Evolutionary conservation across 2,113 vertebrate genomes (phyloP), one percentile per base, ranked within the genome.

Genomic region (Ceyx margarethae): DNA sequence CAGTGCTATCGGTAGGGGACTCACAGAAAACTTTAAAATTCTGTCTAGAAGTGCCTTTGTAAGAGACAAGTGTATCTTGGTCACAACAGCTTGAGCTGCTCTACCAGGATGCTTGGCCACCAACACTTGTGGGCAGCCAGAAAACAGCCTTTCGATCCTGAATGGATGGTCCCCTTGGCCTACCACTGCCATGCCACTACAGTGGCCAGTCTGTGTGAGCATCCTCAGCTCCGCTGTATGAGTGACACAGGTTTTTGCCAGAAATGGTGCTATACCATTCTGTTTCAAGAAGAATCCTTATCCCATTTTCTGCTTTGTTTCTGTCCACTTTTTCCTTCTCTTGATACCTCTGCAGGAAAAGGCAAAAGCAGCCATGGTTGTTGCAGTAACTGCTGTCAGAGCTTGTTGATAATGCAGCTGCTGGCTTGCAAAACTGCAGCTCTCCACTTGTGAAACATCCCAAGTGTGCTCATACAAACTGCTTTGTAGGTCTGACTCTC

Each of bases 371-470:
- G 25, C 40, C 73, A n/a, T 64, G 42, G 35, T 60, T 90, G 50
- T 53, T 83, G 64, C 90, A 77, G 3, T 82, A 76, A 35, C 54
- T 85, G 67, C 81, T 76, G 58, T 68, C 58, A 79, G 21, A 95
- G n/a, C 77, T 81, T 45, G 45, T 80, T 81, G 68, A 56, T 74
- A 69, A 46, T 18, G 29, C 40, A 78, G 62, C 43, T 72, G 33
- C 69, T 83, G 61, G 7, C 68, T 57, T 84, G 57, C 77, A 92
- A 40, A 86, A 72, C 33, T 90, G 89, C 74, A 81, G 61, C 40
- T 93, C 76, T 80, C 28, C 31, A 17, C 60, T 66, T 45, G 64
- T 69, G 50, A 90, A 76, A 76, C 1, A 0, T 76, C 33, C 33
- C 37, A 65, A 40, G 61, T 65, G 12, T 6, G 28, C 62, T 81